A percentile compares a stretch with the other conserved stretches of the same genome.
Conservation (phyloP, 2,797 vertebrate genomes). For the Margarornis squamiger region DNA sequence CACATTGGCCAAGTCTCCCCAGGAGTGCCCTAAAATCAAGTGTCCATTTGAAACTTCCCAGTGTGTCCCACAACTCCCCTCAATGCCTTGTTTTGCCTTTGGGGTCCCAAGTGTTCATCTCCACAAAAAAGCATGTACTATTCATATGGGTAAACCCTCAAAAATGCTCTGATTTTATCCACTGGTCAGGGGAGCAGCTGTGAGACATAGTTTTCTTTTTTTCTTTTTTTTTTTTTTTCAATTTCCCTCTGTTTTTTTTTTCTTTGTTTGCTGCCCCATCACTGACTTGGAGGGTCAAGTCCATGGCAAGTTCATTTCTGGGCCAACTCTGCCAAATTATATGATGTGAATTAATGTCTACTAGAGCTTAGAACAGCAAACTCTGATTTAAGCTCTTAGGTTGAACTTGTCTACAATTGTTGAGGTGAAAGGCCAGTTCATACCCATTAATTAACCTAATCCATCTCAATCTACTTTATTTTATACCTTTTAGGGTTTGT, state of each 20-base stretch:
- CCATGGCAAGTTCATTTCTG: constrained; percentile 79
- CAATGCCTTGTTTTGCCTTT: neutral
- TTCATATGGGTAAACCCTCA: neutral
- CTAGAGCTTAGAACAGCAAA: constrained; percentile 72
- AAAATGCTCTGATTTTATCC: neutral
- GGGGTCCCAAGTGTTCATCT: neutral
- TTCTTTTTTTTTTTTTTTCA: neutral
- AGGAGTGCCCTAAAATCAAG: neutral
- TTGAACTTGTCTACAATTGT: constrained; percentile 78
- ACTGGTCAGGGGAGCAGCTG: constrained; percentile 6
- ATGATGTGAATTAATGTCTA: constrained; percentile 81
- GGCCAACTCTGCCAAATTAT: constrained; percentile 80
- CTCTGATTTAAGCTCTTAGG: constrained; percentile 80
- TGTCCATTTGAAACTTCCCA: neutral
- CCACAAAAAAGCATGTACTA: neutral
- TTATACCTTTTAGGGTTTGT: constrained; percentile 71
- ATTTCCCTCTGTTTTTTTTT: neutral
- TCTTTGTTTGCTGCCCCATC: constrained; percentile 43
- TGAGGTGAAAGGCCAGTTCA: constrained; percentile 77
- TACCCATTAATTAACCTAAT: constrained; percentile 80
- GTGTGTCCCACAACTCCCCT: accelerated
- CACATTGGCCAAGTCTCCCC: neutral
- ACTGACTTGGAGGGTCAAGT: constrained; percentile 69
- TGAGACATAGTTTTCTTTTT: neutral
- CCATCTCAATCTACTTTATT: constrained; percentile 78